phyloP scores from a whole-genome alignment of 2,888 invertebrate species.

The Aspidiotus rigidus region DNA sequence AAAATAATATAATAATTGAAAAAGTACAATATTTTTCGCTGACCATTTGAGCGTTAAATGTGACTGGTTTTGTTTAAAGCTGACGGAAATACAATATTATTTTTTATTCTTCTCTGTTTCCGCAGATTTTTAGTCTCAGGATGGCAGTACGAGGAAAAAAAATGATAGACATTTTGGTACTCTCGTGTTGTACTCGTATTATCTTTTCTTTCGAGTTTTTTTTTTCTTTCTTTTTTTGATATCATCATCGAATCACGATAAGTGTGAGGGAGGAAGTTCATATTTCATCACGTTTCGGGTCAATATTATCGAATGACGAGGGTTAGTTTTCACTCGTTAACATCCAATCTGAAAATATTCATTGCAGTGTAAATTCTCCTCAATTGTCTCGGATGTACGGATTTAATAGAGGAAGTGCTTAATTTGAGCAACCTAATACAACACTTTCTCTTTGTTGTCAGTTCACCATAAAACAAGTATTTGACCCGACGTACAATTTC shows the following conservation, averaged over 20 bases:
- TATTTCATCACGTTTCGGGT: slow-evolving; percentile 3
- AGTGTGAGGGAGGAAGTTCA: background rate
- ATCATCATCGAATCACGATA: background rate
- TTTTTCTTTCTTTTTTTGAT: background rate
- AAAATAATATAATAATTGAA: slow-evolving; percentile 32
- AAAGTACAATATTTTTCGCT: slow-evolving; percentile 28
- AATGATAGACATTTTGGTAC: no score
- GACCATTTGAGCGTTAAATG: slow-evolving; percentile 26
- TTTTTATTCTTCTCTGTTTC: slow-evolving; percentile 25
- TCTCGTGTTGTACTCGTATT: background rate
- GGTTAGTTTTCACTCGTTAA: no score
- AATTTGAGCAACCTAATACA: no score
- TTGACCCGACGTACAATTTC: no score
- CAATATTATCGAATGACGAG: no score
- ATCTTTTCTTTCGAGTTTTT: background rate
- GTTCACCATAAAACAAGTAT: no score
- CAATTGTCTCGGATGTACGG: no score
- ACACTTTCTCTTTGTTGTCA: no score
- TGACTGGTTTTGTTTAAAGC: slow-evolving; percentile 24
- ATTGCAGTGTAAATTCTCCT: no score
- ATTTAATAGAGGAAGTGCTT: no score
- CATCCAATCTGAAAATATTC: no score
- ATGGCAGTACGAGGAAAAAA: slow-evolving; percentile 11
- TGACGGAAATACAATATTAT: slow-evolving; percentile 28
- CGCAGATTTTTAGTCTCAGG: slow-evolving; percentile 15